Evolutionary conservation across 2,888 invertebrate genomes (phyloP), one percentile per base, ranked within the genome.

Genomic region (Harpalus rufipes): DNA sequence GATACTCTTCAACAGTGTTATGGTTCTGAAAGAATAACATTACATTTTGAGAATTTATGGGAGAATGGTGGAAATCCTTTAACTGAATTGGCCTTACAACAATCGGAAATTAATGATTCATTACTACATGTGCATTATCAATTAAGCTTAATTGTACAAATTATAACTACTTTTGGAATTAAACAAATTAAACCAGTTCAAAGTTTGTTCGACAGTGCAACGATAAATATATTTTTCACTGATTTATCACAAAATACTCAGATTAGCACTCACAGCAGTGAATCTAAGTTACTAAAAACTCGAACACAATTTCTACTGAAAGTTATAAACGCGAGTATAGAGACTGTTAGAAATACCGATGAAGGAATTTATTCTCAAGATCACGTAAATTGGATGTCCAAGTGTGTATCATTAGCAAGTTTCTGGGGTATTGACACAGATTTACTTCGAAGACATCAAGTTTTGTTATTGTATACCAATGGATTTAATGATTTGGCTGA

Each of bases 71-170:
- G 92, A 25, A 93, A 95, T 84, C 94, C 97, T 0, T 92, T 98
- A 84, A 95, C 95, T 0, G 95, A 96, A 90, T 92, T 97, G 65
- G 97, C 97, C 0, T 92, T 97, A 86, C 94, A 95, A 86, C 96
- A 96, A 89, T 94, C 94, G 87, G 92, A 93, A 82, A 94, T 96
- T 0, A 96, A 96, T 90, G 94, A 94, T 86, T 95, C 96, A 87
- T 92, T 97, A 86, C 91, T 98, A 7, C 93, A 95, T 87, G 92
- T 97, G 84, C 97, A 98, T 90, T 94, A 95, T 88, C 96, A 97
- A 90, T 92, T 98, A 81, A 94, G 95, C 1, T 92, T 94, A 86
- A 94, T 95, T 0, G 92, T 98, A 83, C 94, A 96, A 87, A 96
- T 97, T 90, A 94, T 97, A 87, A 94, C 96, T 18, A 93, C 94